Base-by-base conservation (phyloP, 2,113 vertebrate genomes). In the Oplegnathus fasciatus region DNA sequence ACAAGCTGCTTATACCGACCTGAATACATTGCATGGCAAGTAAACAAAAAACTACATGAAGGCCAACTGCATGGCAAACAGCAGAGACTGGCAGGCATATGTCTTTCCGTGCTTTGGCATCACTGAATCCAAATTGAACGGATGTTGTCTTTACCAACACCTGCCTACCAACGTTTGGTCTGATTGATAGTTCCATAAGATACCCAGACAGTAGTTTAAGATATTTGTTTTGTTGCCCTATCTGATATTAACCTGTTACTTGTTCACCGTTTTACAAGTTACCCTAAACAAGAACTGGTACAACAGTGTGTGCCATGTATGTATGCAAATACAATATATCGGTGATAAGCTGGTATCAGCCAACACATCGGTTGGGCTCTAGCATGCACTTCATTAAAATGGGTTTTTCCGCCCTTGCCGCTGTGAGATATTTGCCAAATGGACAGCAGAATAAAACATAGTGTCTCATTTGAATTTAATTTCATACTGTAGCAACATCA, bases 41-140 rank as follows among this genome's bases (percentile, higher is more conserved):
- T 32, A 55, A 32, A 64, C 11, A 62, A 17, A n/a, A 60, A 73
- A 26, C 26, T 24, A 20, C 52, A 68, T 50, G 50, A 58, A 57
- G 42, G 50, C 70, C 50, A 73, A 15, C 58, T 72, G 44, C 26
- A 20, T 14, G n/a, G 32, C 55, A 71, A 70, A 48, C 34, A 73
- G 46, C 37, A 26, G 24, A 37, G 7, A 32, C 4, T 44, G 14
- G n/a, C 0, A 9, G 26, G 10, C 18, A 30, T 14, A 30, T 6
- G 13, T 30, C 4, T 62, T 34, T 6, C 11, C 1, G 15, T 69
- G 44, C 15, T 58, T 28, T 28, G 8, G 52, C 70, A 10, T 42
- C 11, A 1, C 24, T 57, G 65, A 26, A 46, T 46, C 42, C 14
- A 9, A 22, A 50, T 20, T 13, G 2, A 54, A 70, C 24, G 6